These are phyloP conservation scores for Engraulis encrasicolus DNA, from an alignment of 2,113 vertebrate genomes.

Conservation along the genomic window DNA sequence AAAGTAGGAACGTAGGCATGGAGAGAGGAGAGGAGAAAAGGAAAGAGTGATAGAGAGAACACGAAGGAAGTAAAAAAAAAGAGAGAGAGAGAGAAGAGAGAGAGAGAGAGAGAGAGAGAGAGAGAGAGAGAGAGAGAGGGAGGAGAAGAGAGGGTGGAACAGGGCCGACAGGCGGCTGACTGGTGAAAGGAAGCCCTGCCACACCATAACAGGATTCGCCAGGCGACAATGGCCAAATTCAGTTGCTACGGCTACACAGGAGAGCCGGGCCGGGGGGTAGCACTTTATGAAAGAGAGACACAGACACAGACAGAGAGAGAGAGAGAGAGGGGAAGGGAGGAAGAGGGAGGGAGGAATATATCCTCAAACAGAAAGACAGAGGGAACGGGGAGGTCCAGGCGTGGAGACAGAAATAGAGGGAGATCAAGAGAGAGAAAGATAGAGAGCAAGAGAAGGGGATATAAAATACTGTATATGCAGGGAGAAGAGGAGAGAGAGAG, in stretches of 20 bases:
- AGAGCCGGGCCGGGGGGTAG: constrained; percentile 62
- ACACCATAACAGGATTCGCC: constrained; percentile 48
- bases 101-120: constrained; percentile 20
- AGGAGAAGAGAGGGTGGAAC: not conserved
- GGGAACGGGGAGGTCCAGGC: no score
- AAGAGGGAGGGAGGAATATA: no score
- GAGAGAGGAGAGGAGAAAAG: constrained; percentile 4
- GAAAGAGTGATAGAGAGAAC: not conserved
- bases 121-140: not conserved
- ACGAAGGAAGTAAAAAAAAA: no score
- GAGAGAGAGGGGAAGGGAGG: constrained; percentile 27
- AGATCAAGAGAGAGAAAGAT: constrained; percentile 13
- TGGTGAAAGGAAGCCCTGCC: constrained; percentile 21
- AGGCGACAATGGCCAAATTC: constrained; percentile 37
- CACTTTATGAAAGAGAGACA: constrained; percentile 47
- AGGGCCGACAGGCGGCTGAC: not conserved
- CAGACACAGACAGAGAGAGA: constrained; percentile 41
- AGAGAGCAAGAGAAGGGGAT: no score
- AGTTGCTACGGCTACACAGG: constrained; percentile 56
- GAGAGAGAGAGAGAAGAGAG: not conserved
- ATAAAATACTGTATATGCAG: no score
- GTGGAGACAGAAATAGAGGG: not conserved
- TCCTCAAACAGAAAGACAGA: no score
- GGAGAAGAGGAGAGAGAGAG: not conserved
- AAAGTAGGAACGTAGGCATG: not conserved